Evolutionary conservation across 2,888 invertebrate genomes (phyloP), one percentile per base, ranked within the genome.

Genomic region (Cacoxenus indagator): DNA sequence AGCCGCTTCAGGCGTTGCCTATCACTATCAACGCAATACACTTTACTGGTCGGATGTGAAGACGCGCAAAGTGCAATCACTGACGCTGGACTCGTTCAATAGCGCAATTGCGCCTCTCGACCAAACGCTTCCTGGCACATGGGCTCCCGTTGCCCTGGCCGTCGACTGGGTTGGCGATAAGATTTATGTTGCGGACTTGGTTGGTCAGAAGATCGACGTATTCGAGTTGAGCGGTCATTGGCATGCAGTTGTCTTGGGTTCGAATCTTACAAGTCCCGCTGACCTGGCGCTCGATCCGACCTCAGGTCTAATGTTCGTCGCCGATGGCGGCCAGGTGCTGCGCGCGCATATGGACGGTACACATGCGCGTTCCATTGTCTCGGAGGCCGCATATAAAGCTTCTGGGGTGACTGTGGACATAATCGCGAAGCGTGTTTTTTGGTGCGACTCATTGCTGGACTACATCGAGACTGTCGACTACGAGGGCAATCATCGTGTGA

Each of bases 131-230:
- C 92, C 95, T 0, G 95, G 95, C 0, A 94, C 95, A 0, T 96
- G 96, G 96, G 91, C 95, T 0, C 97, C 97, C 0, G 94, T 95
- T 0, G 94, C 96, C 0, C 87, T 99, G 64, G 98, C 99, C 8
- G 94, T 98, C 17, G 99, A 99, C 89, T 99, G 98, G 97, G 93
- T 99, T 54, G 97, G 97, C 0, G 95, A 97, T 87, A 98, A 98
- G 87, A 90, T 99, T 8, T 99, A 98, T 88, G 95, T 98, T 22
- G 96, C 96, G 0, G 98, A 99, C 87, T 92, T 94, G 22, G 91
- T 96, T 24, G 97, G 97, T 0, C 96, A 97, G 87, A 96, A 96
- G 89, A 93, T 99, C 68, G 98, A 98, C 85, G 94, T 99, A 0
- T 96, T 97, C 85, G 96, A 97, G 86, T 89, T 97, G 76, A 93